Evolutionary conservation across 1,140 invertebrate species (phyloP).

Genomic region (Hydropsyche tenuis): DNA sequence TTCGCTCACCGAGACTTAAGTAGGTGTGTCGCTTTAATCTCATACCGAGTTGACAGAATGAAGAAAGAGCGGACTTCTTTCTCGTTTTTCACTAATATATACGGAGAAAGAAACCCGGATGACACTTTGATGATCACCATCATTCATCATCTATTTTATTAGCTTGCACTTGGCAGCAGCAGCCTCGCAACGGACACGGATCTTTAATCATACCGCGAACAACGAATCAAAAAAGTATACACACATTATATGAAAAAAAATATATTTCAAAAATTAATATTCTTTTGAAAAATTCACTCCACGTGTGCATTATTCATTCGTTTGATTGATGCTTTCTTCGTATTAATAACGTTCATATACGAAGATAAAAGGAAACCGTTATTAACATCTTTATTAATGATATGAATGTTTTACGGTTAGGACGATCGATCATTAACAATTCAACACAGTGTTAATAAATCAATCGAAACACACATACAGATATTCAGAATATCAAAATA

Average conservation of each 20-base stretch:
- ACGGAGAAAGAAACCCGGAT: slow-evolving; percentile 22
- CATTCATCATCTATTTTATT: slow-evolving; percentile 48
- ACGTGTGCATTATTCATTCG: no score
- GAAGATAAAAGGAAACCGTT: neutral
- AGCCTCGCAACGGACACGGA: slow-evolving; percentile 30
- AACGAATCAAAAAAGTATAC: no score
- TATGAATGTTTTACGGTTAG: neutral
- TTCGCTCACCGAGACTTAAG: neutral
- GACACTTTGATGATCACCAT: slow-evolving; percentile 40
- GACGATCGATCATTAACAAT: slow-evolving; percentile 6
- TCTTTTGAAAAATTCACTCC: no score
- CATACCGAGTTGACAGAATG: slow-evolving; percentile 2
- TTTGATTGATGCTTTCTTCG: no score
- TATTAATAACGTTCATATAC: neutral
- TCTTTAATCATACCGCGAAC: slow-evolving; percentile 34
- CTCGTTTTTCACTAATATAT: slow-evolving; percentile 19
- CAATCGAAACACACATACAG: neutral
- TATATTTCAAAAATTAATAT: no score
- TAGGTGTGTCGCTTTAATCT: slow-evolving; percentile 20
- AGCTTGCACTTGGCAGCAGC: slow-evolving; percentile 41
- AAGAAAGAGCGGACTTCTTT: slow-evolving; percentile 27
- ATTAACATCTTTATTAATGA: slow-evolving; percentile 17
- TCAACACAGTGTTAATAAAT: neutral
- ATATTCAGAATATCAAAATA: no score
- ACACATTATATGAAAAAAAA: no score